phyloP scores from a whole-genome alignment of 1,140 invertebrate species.

The Bicyclus anynana region DNA sequence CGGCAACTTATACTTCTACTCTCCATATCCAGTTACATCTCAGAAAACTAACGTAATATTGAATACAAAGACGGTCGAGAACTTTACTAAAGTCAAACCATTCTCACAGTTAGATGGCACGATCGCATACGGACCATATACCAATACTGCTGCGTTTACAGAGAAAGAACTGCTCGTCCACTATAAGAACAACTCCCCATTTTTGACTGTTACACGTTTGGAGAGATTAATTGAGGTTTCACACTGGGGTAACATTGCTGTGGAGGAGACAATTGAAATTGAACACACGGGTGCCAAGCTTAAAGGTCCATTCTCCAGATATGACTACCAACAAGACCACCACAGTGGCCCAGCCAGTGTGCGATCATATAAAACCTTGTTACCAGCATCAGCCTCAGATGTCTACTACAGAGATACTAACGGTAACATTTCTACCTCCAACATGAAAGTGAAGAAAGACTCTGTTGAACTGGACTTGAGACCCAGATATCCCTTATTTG shows the following conservation, averaged over 20 bases:
- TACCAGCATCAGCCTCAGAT: conserved; percentile 91
- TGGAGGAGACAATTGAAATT: conserved; percentile 96
- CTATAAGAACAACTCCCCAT: conserved; percentile 98
- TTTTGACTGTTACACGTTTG: conserved; percentile 92
- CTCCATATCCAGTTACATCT: conserved; percentile 87
- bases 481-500: conserved; percentile 98
- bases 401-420: conserved; percentile 98
- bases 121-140: conserved; percentile 93
- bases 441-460: conserved; percentile 91
- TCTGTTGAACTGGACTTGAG: conserved; percentile 96
- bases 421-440: conserved; percentile 99
- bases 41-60: conserved; percentile 91
- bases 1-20: conserved; percentile 91
- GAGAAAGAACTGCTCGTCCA: conserved; percentile 88
- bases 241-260: conserved; percentile 99
- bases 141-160: conserved; percentile 80
- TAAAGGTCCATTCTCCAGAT: conserved; percentile 96
- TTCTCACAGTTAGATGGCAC: conserved; percentile 86
- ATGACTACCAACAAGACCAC: conserved; percentile 96
- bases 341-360: conserved; percentile 91
- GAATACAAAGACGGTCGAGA: conserved; percentile 88
- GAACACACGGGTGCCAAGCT: conserved; percentile 94
- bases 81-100: conserved; percentile 92
- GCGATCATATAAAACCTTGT: conserved; percentile 93
- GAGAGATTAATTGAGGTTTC: conserved; percentile 96